Percentiles rank a stretch among this genome's conserved stretches.
Conservation (phyloP, 2,113 vertebrate species). For the Scytalopus superciliaris region DNA sequence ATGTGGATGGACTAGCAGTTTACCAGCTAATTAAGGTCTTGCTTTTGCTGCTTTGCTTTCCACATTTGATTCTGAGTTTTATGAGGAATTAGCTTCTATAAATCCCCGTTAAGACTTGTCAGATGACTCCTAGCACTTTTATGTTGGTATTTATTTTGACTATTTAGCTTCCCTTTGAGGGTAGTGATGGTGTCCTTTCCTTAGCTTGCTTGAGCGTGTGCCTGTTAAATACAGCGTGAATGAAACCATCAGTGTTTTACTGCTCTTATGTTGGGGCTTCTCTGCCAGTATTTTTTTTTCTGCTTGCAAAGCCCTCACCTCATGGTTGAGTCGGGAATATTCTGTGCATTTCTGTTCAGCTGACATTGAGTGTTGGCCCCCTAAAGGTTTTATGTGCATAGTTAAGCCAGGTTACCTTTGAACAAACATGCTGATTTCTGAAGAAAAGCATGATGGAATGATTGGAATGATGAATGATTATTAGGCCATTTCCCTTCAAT, state of each 20-base stretch:
- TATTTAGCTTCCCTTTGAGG: not conserved
- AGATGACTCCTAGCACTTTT: not conserved
- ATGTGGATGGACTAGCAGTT: not conserved
- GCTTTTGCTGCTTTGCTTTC: not conserved
- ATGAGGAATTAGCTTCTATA: not conserved
- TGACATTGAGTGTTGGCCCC: not conserved
- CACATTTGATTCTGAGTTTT: not conserved
- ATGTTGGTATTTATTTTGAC: not conserved
- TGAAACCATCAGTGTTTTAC: not conserved
- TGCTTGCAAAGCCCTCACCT: not conserved
- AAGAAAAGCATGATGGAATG: not conserved
- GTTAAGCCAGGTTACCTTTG: not conserved
- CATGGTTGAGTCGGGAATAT: not conserved
- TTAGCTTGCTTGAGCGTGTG: rapidly evolving
- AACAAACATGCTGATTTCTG: not conserved
- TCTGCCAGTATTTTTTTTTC: not conserved
- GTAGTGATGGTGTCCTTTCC: not conserved
- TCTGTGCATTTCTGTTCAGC: not conserved
- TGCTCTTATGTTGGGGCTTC: not conserved
- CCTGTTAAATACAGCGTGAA: not conserved
- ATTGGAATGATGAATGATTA: not conserved
- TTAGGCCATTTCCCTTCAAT: not conserved
- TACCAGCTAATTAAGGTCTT: not conserved
- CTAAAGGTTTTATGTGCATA: not conserved
- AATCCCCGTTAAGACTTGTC: not conserved